Percentiles rank a stretch among this genome's conserved stretches.
phyloP scores from a whole-genome alignment of 2,113 vertebrate genomes.

The Poeciliopsis prolifica region DNA sequence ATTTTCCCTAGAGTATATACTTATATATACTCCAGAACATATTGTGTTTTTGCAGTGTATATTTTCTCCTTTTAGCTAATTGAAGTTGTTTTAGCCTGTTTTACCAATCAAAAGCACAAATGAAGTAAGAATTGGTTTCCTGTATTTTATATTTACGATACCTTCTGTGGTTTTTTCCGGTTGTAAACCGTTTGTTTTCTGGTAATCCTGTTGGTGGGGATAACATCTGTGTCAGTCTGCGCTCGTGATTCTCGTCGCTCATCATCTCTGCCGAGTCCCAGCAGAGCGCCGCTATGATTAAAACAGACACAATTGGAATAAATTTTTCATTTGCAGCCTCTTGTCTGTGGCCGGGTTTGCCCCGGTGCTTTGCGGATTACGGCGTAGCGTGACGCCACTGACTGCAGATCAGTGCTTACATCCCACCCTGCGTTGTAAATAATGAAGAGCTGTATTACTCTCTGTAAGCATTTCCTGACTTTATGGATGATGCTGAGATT shows the following conservation, averaged over 20 bases:
- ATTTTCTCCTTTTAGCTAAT: too few species aligned
- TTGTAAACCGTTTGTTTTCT: neutral
- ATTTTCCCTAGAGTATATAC: too few species aligned
- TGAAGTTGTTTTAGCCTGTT: too few species aligned
- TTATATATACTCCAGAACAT: too few species aligned
- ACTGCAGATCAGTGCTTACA: conserved; percentile 60
- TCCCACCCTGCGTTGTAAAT: conserved; percentile 54
- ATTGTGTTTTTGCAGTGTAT: too few species aligned
- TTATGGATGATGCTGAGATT: conserved; percentile 68
- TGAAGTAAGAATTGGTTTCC: too few species aligned
- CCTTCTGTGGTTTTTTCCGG: too few species aligned
- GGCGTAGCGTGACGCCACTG: conserved; percentile 39
- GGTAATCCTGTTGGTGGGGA: neutral
- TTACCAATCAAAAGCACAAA: too few species aligned
- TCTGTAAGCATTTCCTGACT: conserved; percentile 68
- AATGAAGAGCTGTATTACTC: conserved; percentile 52
- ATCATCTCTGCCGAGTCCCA: conserved; percentile 32
- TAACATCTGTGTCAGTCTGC: conserved; percentile 20
- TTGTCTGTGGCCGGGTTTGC: conserved; percentile 43
- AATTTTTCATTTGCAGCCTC: conserved; percentile 52
- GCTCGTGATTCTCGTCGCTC: conserved; percentile 29
- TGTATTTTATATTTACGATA: too few species aligned
- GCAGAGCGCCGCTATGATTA: conserved; percentile 46
- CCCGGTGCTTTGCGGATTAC: conserved; percentile 39
- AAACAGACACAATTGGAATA: conserved; percentile 48